Conservation (phyloP, 2,888 invertebrate species). For the Mamestra brassicae region DNA sequence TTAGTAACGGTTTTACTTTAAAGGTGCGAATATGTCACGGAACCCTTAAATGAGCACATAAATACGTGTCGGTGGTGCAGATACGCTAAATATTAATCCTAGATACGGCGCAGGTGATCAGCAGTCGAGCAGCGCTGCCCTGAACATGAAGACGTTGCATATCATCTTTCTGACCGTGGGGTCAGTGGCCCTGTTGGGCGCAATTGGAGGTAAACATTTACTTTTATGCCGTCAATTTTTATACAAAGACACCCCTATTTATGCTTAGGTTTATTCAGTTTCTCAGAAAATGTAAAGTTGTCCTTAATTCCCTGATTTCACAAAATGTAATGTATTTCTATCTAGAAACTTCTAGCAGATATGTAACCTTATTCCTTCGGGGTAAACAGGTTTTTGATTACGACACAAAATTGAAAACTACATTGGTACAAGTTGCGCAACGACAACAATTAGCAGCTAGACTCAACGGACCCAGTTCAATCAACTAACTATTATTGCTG, state of each 20-base stretch:
- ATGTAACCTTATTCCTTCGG: too few relatives aligned
- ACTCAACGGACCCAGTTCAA: constrained; percentile 14
- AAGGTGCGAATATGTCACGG: not conserved
- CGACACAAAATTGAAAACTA: not conserved
- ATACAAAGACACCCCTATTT: not conserved
- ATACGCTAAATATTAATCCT: constrained; percentile 34
- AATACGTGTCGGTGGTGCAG: constrained; percentile 8
- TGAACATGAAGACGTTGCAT: constrained; percentile 72
- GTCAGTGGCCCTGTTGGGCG: constrained; percentile 73
- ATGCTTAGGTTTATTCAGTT: not conserved
- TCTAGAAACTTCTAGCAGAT: too few relatives aligned
- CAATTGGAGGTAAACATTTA: constrained; percentile 76
- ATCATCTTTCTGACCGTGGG: constrained; percentile 70
- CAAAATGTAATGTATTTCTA: too few relatives aligned
- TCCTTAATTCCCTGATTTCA: too few relatives aligned
- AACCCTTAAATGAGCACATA: constrained; percentile 10
- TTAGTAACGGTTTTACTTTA: too few relatives aligned
- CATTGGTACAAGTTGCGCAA: not conserved
- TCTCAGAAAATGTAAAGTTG: too few relatives aligned
- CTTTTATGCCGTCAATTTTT: not conserved
- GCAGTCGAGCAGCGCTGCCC: constrained; percentile 33
- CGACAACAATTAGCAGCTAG: constrained; percentile 2
- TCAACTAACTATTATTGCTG: constrained; percentile 22
- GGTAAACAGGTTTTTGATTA: not conserved
- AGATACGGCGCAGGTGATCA: constrained; percentile 30